Base-by-base conservation (phyloP, 35 echinoderm and acorn worm genomes). In the Ophioderma brevispina region DNA sequence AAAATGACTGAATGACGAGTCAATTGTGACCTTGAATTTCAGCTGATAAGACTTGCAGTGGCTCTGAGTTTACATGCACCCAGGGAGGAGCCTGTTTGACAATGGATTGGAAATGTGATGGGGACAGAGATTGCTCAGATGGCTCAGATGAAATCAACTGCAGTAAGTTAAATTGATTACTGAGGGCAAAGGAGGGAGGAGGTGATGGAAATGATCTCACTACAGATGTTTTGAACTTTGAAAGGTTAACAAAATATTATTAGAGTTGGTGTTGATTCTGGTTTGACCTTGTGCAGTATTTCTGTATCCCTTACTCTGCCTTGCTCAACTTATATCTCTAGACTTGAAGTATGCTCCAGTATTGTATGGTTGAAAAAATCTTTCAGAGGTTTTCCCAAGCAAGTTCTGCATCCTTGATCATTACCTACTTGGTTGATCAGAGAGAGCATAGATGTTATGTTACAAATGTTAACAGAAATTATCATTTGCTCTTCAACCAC, bases 61-160 rank as follows among this genome's bases (percentile, higher is more conserved):
- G 78, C 0, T 34, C 80, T 52, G 89, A 96, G 70, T 96, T 92
- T 49, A 75, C 85, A 10, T 92, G 94, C 39, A 21, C 33, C 0
- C 3, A 33, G 36, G 90, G 86, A 28, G 96, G 96, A 28, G 91
- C 91, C 13, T 98, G 96, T 77, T 82, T 98, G 0, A 80, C 80
- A 36, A 79, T 55, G 18, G 81, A 84, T 0, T 98, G 96, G 96
- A 55, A 76, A 19, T 98, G 96, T 90, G 96, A 98, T 41, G 96
- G 96, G 1, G 96, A 98, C 39, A 33, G 84, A 19, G 96, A 98
- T 80, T 98, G 96, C 36, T 41, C 75, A 30, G 96, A 98, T 90
- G 86, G 87, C 25, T 95, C 93, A 4, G 96, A 98, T 84, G 96
- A 98, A 90, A 41, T 77, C 15, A 76, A 89, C 37, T 98, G 96